Evolutionary conservation across 2,888 invertebrate species (phyloP).

Genomic region (Homarus gammarus): DNA sequence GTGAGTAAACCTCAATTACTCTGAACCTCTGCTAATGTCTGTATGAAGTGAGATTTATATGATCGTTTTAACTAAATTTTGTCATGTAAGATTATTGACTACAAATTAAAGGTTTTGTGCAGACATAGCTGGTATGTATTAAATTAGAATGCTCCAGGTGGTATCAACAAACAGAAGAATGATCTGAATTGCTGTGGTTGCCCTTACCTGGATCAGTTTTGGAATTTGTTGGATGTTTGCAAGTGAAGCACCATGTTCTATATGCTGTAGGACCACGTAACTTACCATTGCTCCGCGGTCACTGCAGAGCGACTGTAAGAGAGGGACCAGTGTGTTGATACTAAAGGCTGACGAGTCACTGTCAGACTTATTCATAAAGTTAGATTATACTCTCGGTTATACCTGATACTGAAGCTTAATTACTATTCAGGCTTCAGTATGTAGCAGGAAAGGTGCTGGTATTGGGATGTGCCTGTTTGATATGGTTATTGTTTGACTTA

Average conservation of each 20-base stretch:
- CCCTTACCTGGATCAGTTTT: background rate
- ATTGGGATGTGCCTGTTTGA: background rate
- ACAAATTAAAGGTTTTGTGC: background rate
- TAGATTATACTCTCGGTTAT: background rate
- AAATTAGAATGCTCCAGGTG: background rate
- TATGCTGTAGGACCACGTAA: background rate
- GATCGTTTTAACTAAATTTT: too few relatives aligned
- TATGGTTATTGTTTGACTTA: background rate
- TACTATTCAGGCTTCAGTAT: background rate
- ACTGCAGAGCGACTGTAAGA: background rate
- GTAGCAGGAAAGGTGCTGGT: background rate
- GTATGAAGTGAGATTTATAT: background rate
- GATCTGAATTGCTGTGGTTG: background rate
- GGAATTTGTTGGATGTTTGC: background rate
- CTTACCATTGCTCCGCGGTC: too few relatives aligned
- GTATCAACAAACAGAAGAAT: background rate
- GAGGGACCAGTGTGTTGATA: background rate
- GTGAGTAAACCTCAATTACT: background rate
- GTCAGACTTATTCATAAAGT: background rate
- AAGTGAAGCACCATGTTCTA: background rate
- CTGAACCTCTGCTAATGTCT: background rate
- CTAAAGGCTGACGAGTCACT: background rate
- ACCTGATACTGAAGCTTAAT: background rate
- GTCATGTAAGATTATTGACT: too few relatives aligned
- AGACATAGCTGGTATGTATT: background rate